Base-by-base conservation (phyloP, 2,113 vertebrate genomes). In the Alethe castanea region DNA sequence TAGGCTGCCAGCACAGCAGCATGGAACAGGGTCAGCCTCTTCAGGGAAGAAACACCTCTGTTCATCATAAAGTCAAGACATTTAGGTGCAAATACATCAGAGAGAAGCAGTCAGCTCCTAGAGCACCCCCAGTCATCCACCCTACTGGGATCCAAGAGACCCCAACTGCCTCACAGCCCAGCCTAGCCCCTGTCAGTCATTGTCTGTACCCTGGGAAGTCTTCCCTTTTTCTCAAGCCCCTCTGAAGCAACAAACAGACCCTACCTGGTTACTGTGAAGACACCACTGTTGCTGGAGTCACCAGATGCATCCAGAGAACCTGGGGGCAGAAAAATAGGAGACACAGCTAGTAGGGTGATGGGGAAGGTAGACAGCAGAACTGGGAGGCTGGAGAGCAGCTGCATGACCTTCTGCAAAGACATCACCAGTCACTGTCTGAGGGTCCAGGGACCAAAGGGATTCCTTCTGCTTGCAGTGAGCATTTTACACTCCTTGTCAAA, bases 221-320 rank as follows among this genome's bases (percentile, higher is more conserved):
- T 36, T 28, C 13, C 28, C 57, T 69, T 64, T 31, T 81, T 88
- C 66, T 72, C 62, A 86, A 86, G 66, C 6, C 31, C 9, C n/a
- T 65, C 22, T 53, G 45, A 83, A 95, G 53, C 29, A 59, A 56
- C 13, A 8, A 45, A 60, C 16, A 64, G 29, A 71, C 79, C 92
- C 29, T 96, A 99, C 98, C 98, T 97, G 84, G 95, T 93, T 44
- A 98, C 97, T 33, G 98, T 94, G 88, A 99, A 99, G 97, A 98
- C 98, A 25, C 97, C 97, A 86, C 97, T 97, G 71, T 96, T 90
- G 85, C 98, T 98, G 69, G 99, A 97, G 76, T 96, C 98, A 53
- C 98, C 97, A 0, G 99, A 98, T 1, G 96, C 98, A 64, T 98
- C 98, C 54, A 99, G 92, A 88, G 98, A 97, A 76, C 96, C 98